Conservation (phyloP, 2,888 invertebrate genomes). For the Troides aeacus region DNA sequence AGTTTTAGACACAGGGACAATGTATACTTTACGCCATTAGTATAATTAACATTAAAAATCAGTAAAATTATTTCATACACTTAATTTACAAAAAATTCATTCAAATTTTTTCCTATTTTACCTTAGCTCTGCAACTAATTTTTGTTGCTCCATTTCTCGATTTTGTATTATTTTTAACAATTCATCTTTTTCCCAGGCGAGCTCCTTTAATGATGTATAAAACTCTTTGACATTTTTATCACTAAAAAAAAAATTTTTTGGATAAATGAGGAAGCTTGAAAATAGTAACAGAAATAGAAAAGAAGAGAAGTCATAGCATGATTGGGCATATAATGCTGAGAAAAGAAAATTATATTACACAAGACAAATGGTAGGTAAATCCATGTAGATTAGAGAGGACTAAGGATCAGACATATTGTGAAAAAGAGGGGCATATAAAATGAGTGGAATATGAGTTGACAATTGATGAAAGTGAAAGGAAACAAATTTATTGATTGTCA, state of each 20-base stretch:
- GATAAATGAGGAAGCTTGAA: not conserved
- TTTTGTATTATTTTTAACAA: slow-evolving; percentile 79
- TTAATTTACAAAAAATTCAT: not conserved
- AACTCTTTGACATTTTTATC: slow-evolving; percentile 68
- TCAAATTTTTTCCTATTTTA: slow-evolving; percentile 35
- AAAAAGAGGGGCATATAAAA: too few species aligned
- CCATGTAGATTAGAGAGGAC: too few species aligned
- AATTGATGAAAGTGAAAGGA: too few species aligned
- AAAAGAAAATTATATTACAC: slow-evolving; percentile 38
- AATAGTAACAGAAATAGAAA: too few species aligned
- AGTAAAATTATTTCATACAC: not conserved
- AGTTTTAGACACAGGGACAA: too few species aligned
- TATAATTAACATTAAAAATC: not conserved
- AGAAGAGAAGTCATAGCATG: too few species aligned
- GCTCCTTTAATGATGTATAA: slow-evolving; percentile 76
- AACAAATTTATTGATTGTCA: too few species aligned
- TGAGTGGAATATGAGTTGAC: too few species aligned
- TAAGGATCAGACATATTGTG: too few species aligned
- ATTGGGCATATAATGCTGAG: too few species aligned
- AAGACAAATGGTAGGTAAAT: slow-evolving; percentile 1
- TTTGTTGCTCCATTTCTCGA: slow-evolving; percentile 59
- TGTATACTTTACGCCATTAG: too few species aligned
- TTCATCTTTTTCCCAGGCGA: slow-evolving; percentile 83
- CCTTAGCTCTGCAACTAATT: slow-evolving; percentile 60
- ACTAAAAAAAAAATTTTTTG: slow-evolving; percentile 48